These are phyloP conservation scores for Pollenia griseotomentosa DNA, from an alignment of 2,888 invertebrate genomes.

Conservation along the genomic window DNA sequence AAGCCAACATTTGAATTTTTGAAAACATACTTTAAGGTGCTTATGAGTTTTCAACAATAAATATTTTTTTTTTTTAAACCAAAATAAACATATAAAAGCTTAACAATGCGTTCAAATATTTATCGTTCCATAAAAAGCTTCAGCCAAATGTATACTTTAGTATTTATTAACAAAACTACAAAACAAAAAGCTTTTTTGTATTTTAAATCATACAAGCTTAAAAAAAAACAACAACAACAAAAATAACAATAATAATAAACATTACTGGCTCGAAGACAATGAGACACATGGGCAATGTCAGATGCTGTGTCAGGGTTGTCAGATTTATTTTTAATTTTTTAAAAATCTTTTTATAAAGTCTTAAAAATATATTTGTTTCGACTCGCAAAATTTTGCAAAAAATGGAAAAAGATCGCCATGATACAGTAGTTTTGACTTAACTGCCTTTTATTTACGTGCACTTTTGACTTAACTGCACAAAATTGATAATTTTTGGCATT, in stretches of 20 bases:
- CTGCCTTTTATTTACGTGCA: too few species aligned
- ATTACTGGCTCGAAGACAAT: not conserved
- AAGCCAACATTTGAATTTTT: conserved; percentile 26
- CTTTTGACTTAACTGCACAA: too few species aligned
- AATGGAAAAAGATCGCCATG: too few species aligned
- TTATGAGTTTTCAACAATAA: conserved; percentile 25
- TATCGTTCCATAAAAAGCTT: conserved; percentile 56
- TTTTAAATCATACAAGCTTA: not conserved
- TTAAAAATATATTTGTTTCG: too few species aligned
- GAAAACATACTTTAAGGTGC: conserved; percentile 68
- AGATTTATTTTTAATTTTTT: too few species aligned
- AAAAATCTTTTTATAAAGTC: too few species aligned
- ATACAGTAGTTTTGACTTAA: too few species aligned
- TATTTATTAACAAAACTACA: conserved; percentile 24
- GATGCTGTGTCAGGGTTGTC: not conserved
- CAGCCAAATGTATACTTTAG: conserved; percentile 31
- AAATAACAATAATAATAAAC: too few species aligned
- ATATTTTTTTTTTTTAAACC: not conserved
- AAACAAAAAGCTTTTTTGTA: conserved; percentile 44
- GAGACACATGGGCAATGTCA: not conserved
- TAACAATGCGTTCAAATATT: conserved; percentile 47
- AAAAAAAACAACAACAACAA: not conserved
- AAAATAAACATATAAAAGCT: conserved; percentile 37
- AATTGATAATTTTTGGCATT: too few species aligned
- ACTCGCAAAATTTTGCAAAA: too few species aligned